Evolutionary conservation across 2,113 vertebrate species (phyloP).

Genomic region (Pithys albifrons): DNA sequence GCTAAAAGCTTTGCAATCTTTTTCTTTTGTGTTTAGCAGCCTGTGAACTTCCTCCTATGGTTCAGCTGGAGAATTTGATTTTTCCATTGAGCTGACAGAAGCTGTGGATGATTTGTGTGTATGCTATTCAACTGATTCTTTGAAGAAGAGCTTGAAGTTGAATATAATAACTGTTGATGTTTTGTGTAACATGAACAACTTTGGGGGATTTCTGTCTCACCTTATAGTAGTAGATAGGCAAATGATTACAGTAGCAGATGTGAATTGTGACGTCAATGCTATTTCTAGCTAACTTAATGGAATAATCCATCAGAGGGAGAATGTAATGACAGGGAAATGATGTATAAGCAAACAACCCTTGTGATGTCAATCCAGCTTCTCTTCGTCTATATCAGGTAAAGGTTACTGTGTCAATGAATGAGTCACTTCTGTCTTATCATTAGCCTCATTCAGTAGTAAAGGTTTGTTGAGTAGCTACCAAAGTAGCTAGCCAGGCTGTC

Average conservation of each 20-base stretch:
- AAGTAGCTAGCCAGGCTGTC: not conserved
- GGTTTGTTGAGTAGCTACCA: not conserved
- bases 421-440: not conserved
- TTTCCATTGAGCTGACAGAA: not conserved
- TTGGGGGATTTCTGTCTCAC: not conserved
- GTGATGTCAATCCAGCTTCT: not conserved
- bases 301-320: conserved; percentile 36
- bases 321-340: not conserved
- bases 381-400: not conserved
- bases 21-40: not conserved
- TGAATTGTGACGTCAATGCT: conserved; percentile 11
- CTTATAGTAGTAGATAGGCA: not conserved
- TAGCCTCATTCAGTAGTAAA: not conserved
- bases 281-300: conserved; percentile 45
- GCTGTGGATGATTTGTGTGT: not conserved
- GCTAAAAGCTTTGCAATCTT: not conserved
- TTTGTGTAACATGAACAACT: not conserved
- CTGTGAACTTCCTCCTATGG: not conserved
- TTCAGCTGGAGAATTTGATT: conserved; percentile 1
- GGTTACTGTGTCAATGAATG: not conserved
- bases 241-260: conserved; percentile 36
- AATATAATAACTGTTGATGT: not conserved
- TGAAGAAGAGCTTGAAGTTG: not conserved
- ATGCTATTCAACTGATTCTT: not conserved
- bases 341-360: conserved; percentile 15